phyloP scores from a whole-genome alignment of 1,140 invertebrate genomes.

The Latrodectus geometricus region DNA sequence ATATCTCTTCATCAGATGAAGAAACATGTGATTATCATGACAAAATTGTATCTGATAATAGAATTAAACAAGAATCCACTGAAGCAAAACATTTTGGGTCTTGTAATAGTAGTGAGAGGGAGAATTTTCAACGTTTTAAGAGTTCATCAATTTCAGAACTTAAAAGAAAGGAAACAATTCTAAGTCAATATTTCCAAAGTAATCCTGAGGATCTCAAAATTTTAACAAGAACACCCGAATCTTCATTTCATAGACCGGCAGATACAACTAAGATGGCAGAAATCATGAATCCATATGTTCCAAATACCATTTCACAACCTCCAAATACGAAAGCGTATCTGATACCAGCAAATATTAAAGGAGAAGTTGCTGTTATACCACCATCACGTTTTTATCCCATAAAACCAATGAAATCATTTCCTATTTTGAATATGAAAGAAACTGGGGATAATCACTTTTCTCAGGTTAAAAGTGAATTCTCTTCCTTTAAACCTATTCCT shows the following conservation, averaged over 20 bases:
- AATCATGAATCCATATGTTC: no score
- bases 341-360: background rate
- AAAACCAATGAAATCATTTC: background rate
- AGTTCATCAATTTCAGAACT: no score
- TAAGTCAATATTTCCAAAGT: no score
- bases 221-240: background rate
- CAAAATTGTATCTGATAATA: no score
- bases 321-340: conserved; percentile 2
- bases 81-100: no score
- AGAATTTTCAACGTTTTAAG: no score
- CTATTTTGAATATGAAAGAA: background rate
- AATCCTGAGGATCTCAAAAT: background rate
- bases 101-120: no score
- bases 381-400: background rate
- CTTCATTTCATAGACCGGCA: background rate
- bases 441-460: background rate
- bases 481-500: background rate
- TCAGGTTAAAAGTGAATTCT: background rate
- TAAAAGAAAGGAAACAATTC: no score
- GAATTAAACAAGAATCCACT: no score
- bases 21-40: background rate
- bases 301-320: background rate
- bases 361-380: conserved; percentile 6
- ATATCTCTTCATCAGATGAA: conserved; percentile 20
- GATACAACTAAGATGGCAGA: background rate